These are phyloP conservation scores for Erinaceus europaeus DNA, from an alignment of 2,113 vertebrate genomes.

Conservation along the genomic window DNA sequence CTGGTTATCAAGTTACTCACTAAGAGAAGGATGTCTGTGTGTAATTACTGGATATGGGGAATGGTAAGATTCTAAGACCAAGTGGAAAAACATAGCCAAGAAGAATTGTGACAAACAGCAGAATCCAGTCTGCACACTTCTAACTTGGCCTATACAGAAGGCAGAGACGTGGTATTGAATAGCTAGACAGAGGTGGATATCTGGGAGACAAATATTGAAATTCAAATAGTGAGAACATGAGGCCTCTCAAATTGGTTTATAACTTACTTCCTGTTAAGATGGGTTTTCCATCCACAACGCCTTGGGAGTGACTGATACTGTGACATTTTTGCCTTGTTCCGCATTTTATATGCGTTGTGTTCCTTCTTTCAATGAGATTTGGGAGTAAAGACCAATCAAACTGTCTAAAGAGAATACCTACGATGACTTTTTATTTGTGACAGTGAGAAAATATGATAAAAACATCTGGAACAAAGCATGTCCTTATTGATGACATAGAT, in stretches of 20 bases:
- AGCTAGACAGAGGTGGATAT: not conserved
- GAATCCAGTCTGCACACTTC: not conserved
- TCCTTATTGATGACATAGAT: slow-evolving; percentile 71
- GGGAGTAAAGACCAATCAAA: slow-evolving; percentile 63
- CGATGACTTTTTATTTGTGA: slow-evolving; percentile 70
- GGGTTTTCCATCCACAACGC: not conserved
- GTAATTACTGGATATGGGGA: not conserved
- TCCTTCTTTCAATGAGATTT: slow-evolving; percentile 62
- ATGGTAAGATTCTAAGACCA: not conserved
- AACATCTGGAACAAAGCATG: slow-evolving; percentile 74
- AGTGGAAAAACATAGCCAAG: not conserved
- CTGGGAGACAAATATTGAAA: slow-evolving; percentile 9
- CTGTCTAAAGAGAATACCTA: slow-evolving; percentile 62
- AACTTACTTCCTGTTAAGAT: slow-evolving; percentile 40
- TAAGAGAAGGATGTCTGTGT: not conserved
- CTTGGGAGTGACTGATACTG: slow-evolving; percentile 5
- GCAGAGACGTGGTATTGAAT: not conserved
- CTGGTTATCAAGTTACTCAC: too few relatives aligned
- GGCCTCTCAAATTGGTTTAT: slow-evolving; percentile 35
- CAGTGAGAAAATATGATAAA: slow-evolving; percentile 70
- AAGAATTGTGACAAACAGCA: not conserved
- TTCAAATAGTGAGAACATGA: slow-evolving; percentile 20
- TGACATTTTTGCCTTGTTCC: slow-evolving; percentile 52
- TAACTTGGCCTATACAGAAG: not conserved
- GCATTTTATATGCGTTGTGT: slow-evolving; percentile 56